These are phyloP conservation scores for Recurvirostra avosetta DNA, from an alignment of 2,113 vertebrate species.

Conservation along the genomic window DNA sequence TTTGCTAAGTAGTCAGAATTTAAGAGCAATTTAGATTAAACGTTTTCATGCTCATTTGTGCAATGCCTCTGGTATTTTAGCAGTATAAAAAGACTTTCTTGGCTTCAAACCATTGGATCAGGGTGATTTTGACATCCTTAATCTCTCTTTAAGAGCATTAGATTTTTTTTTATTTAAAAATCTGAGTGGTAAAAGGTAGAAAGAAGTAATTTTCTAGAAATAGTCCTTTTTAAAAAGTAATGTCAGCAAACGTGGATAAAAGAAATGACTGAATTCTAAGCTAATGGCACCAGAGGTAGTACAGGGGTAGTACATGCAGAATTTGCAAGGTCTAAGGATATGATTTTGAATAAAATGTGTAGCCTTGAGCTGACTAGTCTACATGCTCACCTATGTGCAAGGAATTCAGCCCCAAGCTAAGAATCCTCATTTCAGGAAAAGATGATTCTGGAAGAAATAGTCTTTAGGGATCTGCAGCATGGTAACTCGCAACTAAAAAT, in stretches of 20 bases:
- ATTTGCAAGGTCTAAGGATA: neutral
- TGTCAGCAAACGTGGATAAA: slow-evolving; percentile 1
- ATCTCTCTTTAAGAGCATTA: slow-evolving; percentile 63
- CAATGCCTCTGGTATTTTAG: slow-evolving; percentile 57
- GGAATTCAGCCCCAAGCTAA: neutral
- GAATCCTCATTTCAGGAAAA: neutral
- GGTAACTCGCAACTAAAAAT: neutral
- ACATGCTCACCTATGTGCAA: neutral
- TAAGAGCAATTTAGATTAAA: slow-evolving; percentile 67
- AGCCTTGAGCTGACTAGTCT: neutral
- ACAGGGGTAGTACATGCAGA: neutral
- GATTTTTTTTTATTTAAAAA: slow-evolving; percentile 41
- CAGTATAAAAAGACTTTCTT: slow-evolving; percentile 68
- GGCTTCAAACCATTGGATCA: slow-evolving; percentile 51
- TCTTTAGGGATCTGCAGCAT: neutral
- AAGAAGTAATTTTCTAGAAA: slow-evolving; percentile 56
- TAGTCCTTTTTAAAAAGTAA: slow-evolving; percentile 7
- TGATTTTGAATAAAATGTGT: neutral
- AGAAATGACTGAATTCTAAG: slow-evolving; percentile 17
- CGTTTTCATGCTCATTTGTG: slow-evolving; percentile 66
- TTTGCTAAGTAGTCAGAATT: slow-evolving; percentile 66
- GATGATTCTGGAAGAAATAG: neutral
- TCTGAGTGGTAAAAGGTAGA: slow-evolving; percentile 47
- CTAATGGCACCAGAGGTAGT: neutral
- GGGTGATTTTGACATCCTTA: slow-evolving; percentile 61